Evolutionary conservation across 1,140 invertebrate genomes (phyloP), one percentile per base, ranked within the genome.

Genomic region (Zaprionus capensis): DNA sequence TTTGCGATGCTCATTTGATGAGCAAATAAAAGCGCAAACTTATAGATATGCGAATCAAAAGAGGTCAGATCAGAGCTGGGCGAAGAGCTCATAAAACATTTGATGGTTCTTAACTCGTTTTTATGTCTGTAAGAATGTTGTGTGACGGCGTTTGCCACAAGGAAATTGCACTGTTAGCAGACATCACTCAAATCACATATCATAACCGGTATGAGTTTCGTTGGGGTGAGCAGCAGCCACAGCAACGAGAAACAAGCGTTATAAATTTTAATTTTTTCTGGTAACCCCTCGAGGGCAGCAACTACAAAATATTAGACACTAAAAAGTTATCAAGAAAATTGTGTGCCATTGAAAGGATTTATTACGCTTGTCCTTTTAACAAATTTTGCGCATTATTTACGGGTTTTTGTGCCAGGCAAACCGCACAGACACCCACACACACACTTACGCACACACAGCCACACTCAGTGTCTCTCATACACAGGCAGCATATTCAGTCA

Each of bases 381-480:
- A 90, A 90, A 90, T 90, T 90, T 85, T 90, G 70, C 76, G 85
- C 85, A 90, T 90, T 90, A 90, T 82, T 90, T 87, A 84, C 84
- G 78, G 69, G 59, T 80, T 71, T 71, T 76, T 75, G 70, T 62
- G 53, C 49, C 22, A 17, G 55, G 26, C 38, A 44, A 76, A 65
- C 59, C 72, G 22, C 68, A 76, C 56, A 41, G 59, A 58, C 46
- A 59, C 72, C 31, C 44, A 28, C 36, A 62, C 26, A 20, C 14
- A 63, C 26, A n/a, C 34, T 56, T 17, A 9, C 41, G 59, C 7
- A 15, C 34, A 61, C 24, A 34, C 26, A 71, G 31, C 5, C 12
- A 44, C 11, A 61, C 36, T 24, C 22, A 59, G 31, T 34, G 31
- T 34, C 31, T 34, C 31, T 34, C 31, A 11, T n/a, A 34, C 55